Evolutionary conservation across 2,888 invertebrate genomes (phyloP).

Genomic region (Plemyria rubiginata): DNA sequence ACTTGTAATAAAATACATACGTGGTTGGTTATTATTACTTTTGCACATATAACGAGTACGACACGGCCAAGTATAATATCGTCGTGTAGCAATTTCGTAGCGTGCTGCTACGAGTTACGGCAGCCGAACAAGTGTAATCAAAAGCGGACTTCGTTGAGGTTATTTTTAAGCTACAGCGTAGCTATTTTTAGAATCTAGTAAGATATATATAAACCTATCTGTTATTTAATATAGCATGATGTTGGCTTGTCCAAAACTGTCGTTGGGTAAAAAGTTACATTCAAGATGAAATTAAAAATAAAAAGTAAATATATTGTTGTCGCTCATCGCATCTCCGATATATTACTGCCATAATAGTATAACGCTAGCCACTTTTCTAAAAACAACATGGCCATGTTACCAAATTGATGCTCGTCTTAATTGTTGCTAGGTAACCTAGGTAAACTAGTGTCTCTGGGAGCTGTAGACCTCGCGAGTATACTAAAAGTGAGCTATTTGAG

Average conservation of each 20-base stretch:
- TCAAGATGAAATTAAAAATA: background rate
- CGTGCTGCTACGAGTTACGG: slow-evolving; percentile 39
- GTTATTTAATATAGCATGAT: background rate
- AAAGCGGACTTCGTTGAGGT: slow-evolving; percentile 16
- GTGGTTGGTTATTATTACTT: slow-evolving; percentile 13
- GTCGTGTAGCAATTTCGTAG: slow-evolving; percentile 37
- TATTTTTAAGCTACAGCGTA: slow-evolving; percentile 14
- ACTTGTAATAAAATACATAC: background rate
- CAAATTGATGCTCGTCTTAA: too few relatives aligned
- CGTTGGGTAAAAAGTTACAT: background rate
- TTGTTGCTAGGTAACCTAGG: too few relatives aligned
- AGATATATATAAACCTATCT: background rate
- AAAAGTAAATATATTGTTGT: background rate
- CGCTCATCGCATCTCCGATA: too few relatives aligned
- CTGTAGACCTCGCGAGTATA: too few relatives aligned
- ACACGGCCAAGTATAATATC: slow-evolving; percentile 13
- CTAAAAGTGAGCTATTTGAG: too few relatives aligned
- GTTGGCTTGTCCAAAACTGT: background rate
- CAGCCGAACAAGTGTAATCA: slow-evolving; percentile 21
- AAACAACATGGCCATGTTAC: too few relatives aligned
- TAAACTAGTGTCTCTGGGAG: too few relatives aligned
- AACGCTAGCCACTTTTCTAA: too few relatives aligned
- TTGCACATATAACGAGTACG: slow-evolving; percentile 11
- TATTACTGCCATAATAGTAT: too few relatives aligned
- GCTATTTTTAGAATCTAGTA: slow-evolving; percentile 9